phyloP scores from a whole-genome alignment of 2,113 vertebrate genomes.

The Nothoprocta pentlandii region DNA sequence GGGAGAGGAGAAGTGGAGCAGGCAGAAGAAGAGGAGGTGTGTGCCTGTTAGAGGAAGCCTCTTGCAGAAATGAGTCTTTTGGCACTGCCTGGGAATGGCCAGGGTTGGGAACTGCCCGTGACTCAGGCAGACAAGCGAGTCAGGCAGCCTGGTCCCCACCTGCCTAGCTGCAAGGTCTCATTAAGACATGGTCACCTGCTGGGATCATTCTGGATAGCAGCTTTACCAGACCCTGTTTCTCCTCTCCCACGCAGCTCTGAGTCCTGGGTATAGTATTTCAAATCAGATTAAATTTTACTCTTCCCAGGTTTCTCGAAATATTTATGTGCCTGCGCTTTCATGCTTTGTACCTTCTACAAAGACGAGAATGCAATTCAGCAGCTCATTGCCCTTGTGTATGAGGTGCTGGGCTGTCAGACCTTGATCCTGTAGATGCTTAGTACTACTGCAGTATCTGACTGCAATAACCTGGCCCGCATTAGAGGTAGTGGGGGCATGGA shows the following conservation, averaged over 20 bases:
- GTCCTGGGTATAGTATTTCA: not conserved
- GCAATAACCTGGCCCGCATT: not conserved
- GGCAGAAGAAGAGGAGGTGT: not conserved
- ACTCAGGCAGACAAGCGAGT: constrained; percentile 46
- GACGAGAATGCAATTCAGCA: not conserved
- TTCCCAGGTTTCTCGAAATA: not conserved
- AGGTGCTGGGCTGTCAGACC: not conserved
- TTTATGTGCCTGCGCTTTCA: not conserved
- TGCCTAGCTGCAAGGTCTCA: fast-evolving
- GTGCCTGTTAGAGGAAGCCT: not conserved
- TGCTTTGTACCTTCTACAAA: not conserved
- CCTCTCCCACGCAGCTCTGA: not conserved
- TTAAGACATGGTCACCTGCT: not conserved
- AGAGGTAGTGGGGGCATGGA: not conserved
- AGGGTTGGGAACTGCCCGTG: fast-evolving
- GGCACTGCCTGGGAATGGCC: not conserved
- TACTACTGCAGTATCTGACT: not conserved
- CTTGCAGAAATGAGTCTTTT: not conserved
- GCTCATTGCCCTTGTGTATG: not conserved
- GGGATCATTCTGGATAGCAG: not conserved
- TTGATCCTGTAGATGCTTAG: not conserved
- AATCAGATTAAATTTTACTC: not conserved
- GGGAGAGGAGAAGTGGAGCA: not conserved
- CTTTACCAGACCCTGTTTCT: not conserved
- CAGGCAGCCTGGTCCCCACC: not conserved